Evolutionary conservation across 2,888 invertebrate genomes (phyloP), one percentile per base, ranked within the genome.

Genomic region (Aphrophora alni): DNA sequence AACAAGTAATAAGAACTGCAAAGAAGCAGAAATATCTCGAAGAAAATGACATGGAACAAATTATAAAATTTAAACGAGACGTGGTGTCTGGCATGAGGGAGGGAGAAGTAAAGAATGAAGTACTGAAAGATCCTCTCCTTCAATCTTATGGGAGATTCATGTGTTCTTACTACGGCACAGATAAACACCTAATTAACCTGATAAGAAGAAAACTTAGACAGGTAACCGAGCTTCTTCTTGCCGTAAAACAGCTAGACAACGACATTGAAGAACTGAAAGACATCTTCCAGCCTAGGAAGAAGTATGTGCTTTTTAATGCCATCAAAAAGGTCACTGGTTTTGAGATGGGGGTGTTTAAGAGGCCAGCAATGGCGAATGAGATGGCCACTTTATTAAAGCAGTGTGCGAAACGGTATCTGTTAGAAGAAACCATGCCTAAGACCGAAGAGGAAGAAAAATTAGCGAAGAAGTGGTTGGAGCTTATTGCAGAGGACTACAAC

Each of bases 331-430:
- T 71, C 14, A 8, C 71, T 21, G 71, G 71, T 71, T 71, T 71
- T 25, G 14, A 71, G 25, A 71, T 21, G 21, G 71, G 71, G 21
- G 25, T 24, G 17, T 71, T 24, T 10, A 71, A 71, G 27, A 74
- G 17, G 38, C 75, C 44, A 44, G 75, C 75, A 75, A 75, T 75
- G 75, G 75, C 75, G 26, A 75, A 75, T n/a, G 75, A 75, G 21
- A 44, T 75, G 44, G 44, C 44, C 7, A 75, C 75, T 17, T 44
- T 75, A 25, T 24, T 75, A n/a, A 75, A 75, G 26, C 75, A 75
- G n/a, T 75, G 38, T 44, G 75, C 44, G 3, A 75, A 75, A 75
- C 12, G 75, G 24, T 5, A 17, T 3, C 24, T 75, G 7, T 7
- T 38, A 73, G 75, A 75, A 44, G 75, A 38, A 44, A 28, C 33